Evolutionary conservation across 2,113 vertebrate species (phyloP).

Genomic region (Hirundichthys speculiger): DNA sequence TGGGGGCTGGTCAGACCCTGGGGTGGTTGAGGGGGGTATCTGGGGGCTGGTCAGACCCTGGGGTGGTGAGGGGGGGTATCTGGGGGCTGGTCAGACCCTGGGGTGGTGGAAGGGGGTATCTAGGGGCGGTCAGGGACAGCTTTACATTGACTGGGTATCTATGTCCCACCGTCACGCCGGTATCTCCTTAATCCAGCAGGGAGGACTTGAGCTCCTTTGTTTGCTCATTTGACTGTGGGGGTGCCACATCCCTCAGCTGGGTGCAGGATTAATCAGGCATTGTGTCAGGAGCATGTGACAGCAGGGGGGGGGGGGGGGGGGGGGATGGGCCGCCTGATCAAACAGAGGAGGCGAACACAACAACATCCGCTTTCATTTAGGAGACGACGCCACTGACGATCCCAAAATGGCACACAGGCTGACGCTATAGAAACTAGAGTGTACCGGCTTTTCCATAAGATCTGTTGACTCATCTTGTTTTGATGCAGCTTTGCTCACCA

Average conservation of each 20-base stretch:
- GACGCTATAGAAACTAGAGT: too few species aligned
- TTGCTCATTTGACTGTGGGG: constrained; percentile 77
- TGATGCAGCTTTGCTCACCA: constrained; percentile 8
- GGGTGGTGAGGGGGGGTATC: too few species aligned
- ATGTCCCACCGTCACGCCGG: constrained; percentile 41
- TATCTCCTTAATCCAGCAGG: constrained; percentile 57
- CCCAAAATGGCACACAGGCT: not conserved
- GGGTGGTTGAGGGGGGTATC: too few species aligned
- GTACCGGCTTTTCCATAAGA: constrained; percentile 14
- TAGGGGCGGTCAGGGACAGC: too few species aligned
- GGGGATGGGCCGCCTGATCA: constrained; percentile 41
- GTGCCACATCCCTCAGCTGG: constrained; percentile 63
- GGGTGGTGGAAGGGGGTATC: too few species aligned
- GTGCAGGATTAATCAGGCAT: constrained; percentile 62
- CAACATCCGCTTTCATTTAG: constrained; percentile 38
- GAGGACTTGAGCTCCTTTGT: constrained; percentile 70
- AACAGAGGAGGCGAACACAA: constrained; percentile 8
- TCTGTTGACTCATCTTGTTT: constrained; percentile 37
- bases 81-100: too few species aligned
- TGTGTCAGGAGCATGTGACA: constrained; percentile 65
- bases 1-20: too few species aligned
- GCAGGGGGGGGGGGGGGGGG: constrained; percentile 24
- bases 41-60: too few species aligned
- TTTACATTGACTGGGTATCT: too few species aligned
- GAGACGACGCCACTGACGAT: constrained; percentile 2